Base-by-base conservation (phyloP, 1,140 invertebrate species). In the Coenobita brevimanus region DNA sequence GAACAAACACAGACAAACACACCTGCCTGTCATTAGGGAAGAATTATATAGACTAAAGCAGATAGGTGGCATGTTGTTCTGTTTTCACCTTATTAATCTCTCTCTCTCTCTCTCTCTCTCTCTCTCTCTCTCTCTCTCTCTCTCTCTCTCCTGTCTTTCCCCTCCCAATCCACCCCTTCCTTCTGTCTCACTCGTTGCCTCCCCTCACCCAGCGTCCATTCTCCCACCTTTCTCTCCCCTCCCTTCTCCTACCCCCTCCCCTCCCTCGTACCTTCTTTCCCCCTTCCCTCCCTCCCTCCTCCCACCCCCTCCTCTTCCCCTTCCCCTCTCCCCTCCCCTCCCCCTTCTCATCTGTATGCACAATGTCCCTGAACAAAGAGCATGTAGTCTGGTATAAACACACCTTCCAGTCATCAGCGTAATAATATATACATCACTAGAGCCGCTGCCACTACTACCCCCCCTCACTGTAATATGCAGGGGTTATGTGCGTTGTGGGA, bases 91-190 rank as follows among this genome's bases (percentile, higher is more conserved):
- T 76, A 6, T 38, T 38, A 33, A 1, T 27, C 36, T 33, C 2
- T 76, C 71, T 76, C 71, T 76, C 71, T 76, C 71, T 76, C 71
- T 76, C 71, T 76, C 71, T 27, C 71, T 76, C 71, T 76, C 71
- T 76, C 71, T 76, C 41, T 76, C 30, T 76, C 41, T 76, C 41
- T 36, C 30, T 76, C 41, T 36, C 41, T 76, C 15, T 69, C 6
- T 27, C 6, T 69, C 6, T 27, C 4, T 69, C 4, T 69, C 6
- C n/a, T 6, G 33, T 27, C 64, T 10, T 33, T 33, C 46, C 17
- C 17, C 30, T 10, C 24, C 64, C 30, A 10, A 13, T 10, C 24
- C 64, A 10, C 64, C 24, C 64, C 30, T 24, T 13, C 17, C 46
- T 8, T 6, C 6, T 6, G 6, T 50, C 17, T 50, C 6, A 8